phyloP scores from a whole-genome alignment of 1,140 invertebrate species.

The Drosophila kurseongensis region DNA sequence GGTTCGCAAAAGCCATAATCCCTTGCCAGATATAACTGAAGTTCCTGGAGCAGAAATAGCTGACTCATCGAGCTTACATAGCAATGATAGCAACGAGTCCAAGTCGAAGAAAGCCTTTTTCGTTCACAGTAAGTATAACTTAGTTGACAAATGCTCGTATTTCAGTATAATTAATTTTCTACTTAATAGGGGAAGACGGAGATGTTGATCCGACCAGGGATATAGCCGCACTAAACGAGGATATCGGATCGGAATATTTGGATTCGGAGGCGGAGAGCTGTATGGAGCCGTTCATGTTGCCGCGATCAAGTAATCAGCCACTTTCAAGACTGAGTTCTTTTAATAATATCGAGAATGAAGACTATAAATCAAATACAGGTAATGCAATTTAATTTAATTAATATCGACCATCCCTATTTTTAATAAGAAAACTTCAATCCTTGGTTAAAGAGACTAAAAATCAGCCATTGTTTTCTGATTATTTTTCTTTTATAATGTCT shows the following conservation, averaged over 20 bases:
- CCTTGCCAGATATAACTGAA: conserved; percentile 95
- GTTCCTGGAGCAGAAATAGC: conserved; percentile 95
- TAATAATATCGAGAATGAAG: conserved; percentile 88
- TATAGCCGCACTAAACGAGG: conserved; percentile 89
- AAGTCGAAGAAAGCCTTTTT: conserved; percentile 85
- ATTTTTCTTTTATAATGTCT: too few relatives aligned
- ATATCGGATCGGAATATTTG: conserved; percentile 90
- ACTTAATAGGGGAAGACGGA: conserved; percentile 70
- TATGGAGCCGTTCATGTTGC: conserved; percentile 86
- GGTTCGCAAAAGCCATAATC: conserved; percentile 92
- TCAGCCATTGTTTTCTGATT: too few relatives aligned
- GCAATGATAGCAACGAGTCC: conserved; percentile 94
- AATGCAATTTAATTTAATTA: conserved; percentile 12
- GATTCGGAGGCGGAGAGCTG: conserved; percentile 89
- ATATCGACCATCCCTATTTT: too few relatives aligned
- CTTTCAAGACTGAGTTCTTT: conserved; percentile 87
- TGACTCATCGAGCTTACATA: conserved; percentile 95
- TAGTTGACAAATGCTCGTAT: not conserved
- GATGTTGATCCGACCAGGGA: conserved; percentile 87
- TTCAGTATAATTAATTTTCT: not conserved
- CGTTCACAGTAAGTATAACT: conserved; percentile 60
- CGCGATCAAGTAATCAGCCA: conserved; percentile 85
- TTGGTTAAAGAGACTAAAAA: too few relatives aligned
- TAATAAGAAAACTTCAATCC: too few relatives aligned
- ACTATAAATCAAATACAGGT: conserved; percentile 86